These are phyloP conservation scores for Anastrepha ludens DNA, from an alignment of 1,140 invertebrate species.

Conservation along the genomic window DNA sequence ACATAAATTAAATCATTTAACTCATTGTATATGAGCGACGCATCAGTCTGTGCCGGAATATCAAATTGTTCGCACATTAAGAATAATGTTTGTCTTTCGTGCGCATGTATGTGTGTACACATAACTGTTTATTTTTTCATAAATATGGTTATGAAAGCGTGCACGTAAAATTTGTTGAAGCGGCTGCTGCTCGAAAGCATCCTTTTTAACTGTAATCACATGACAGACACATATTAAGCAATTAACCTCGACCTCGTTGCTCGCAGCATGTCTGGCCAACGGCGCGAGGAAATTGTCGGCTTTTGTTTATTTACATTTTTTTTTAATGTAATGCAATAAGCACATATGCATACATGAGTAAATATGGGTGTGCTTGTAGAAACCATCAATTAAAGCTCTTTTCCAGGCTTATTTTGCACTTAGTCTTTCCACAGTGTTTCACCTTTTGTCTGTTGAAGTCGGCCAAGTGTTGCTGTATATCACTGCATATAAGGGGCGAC, in stretches of 20 bases:
- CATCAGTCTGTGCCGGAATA: conserved; percentile 7
- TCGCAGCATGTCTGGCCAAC: background rate
- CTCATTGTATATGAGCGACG: background rate
- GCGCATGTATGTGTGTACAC: too few relatives aligned
- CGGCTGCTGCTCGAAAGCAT: background rate
- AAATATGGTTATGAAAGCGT: background rate
- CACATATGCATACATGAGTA: background rate
- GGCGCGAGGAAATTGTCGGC: background rate
- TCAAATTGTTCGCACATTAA: background rate
- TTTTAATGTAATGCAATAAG: background rate
- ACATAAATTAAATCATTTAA: conserved; percentile 13
- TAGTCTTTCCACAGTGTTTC: background rate
- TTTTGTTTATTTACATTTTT: background rate
- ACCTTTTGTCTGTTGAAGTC: background rate
- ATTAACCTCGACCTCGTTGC: conserved; percentile 26
- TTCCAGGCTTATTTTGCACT: background rate
- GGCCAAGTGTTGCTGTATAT: too few relatives aligned
- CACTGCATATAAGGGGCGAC: too few relatives aligned
- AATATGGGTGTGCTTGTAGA: background rate
- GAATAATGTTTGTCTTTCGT: background rate
- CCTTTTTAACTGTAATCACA: background rate
- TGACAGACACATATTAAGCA: conserved; percentile 47
- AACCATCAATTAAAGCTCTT: background rate
- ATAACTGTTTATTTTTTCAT: background rate
- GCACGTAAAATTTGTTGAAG: background rate